A percentile compares a stretch with the other conserved stretches of the same genome.
These are phyloP conservation scores for Drosophila merina DNA, from an alignment of 2,888 invertebrate genomes.

Conservation along the genomic window DNA sequence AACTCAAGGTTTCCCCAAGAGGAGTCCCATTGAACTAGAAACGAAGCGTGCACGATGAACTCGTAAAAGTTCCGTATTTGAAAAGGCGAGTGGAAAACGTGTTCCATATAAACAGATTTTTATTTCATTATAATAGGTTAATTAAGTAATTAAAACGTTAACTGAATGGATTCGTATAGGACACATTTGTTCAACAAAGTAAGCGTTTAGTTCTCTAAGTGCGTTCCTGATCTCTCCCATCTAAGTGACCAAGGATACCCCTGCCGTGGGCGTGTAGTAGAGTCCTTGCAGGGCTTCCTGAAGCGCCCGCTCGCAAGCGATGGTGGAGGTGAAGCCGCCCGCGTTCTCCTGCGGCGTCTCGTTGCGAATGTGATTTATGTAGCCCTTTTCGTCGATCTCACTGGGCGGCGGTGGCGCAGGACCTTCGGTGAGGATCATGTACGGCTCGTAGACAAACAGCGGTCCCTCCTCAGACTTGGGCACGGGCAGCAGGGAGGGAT, in stretches of 20 bases:
- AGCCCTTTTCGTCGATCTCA: constrained; percentile 88
- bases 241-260: constrained; percentile 30
- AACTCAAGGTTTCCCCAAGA: not conserved
- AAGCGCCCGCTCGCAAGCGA: constrained; percentile 93
- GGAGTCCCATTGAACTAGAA: not conserved
- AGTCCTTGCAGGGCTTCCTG: constrained; percentile 94
- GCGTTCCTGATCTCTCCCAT: not conserved
- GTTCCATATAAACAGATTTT: constrained; percentile 11
- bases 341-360: constrained; percentile 91
- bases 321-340: constrained; percentile 92
- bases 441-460: constrained; percentile 88
- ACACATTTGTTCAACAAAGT: constrained; percentile 63
- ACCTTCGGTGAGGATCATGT: constrained; percentile 87
- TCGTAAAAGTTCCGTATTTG: not conserved
- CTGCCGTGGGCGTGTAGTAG: constrained; percentile 74
- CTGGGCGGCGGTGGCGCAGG: constrained; percentile 88
- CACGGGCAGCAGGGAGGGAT: constrained; percentile 87
- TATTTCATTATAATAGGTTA: constrained; percentile 27
- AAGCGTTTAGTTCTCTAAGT: constrained; percentile 55
- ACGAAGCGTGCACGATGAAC: constrained; percentile 1
- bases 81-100: not conserved
- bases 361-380: constrained; percentile 89
- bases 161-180: constrained; percentile 36
- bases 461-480: constrained; percentile 92
- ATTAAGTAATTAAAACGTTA: constrained; percentile 24